Base-by-base conservation (phyloP, 1,140 invertebrate genomes). In the Ips nitidus region DNA sequence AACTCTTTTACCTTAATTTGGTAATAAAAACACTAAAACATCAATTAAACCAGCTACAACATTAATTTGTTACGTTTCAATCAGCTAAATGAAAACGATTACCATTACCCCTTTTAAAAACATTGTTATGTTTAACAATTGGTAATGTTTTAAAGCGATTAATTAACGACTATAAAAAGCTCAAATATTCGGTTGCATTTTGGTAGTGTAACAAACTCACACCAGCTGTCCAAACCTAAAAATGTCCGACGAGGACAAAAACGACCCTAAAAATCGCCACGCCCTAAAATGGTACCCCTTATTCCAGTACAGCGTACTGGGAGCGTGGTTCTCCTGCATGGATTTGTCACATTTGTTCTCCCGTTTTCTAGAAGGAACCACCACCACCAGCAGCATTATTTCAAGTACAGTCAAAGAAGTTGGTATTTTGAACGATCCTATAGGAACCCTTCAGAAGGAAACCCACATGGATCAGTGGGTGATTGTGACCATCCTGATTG, bases 401-500 rank as follows among this genome's bases (percentile, higher is more conserved):
- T 5, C 37, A 5, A 7, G 5, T 5, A n/a, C 57, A 7, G 37
- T 38, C 36, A 36, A 22, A 2, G 38, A 62, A 38, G 69, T 59
- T 58, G 60, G 65, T 59, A 38, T 65, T 39, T 39, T 69, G 7
- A 41, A 64, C 39, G 61, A 70, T 7, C 39, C 53, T 0, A 58
- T 70, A 42, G 61, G 58, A 0, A 66, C 56, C 36, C 40, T 62
- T 66, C 68, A 62, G 39, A 85, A 87, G 73, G 86, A 86, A 65
- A 66, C 56, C 5, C 47, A 89, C 22, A 85, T 92, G 73, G 89
- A 90, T 40, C 82, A 87, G 73, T 91, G 89, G 89, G 88, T 84
- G 52, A 80, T 93, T 66, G 87, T 91, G 40, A 85, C 88, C 69
- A 90, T 92, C 76, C 82, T 90, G 73, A 87, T 91, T 84, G 86